phyloP scores from a whole-genome alignment of 2,797 vertebrate species.

The Notoglanidium macrostoma region DNA sequence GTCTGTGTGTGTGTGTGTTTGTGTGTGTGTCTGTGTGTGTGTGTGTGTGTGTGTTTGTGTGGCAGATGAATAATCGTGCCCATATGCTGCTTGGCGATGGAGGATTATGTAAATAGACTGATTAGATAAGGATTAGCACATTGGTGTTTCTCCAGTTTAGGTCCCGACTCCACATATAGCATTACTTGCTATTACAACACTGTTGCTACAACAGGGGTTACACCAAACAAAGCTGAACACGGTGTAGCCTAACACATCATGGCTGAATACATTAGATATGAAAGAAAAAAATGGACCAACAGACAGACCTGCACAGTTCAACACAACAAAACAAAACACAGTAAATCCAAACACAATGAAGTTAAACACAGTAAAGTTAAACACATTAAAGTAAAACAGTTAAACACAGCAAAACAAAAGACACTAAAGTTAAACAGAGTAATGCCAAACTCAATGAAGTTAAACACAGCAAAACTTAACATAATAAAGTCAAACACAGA shows the following conservation, averaged over 20 bases:
- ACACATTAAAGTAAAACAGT: not conserved
- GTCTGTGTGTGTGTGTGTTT: not conserved
- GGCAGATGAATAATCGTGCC: slow-evolving; percentile 20
- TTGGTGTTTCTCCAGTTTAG: slow-evolving; percentile 1
- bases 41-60: not conserved
- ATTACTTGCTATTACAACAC: not conserved
- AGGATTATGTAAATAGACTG: slow-evolving; percentile 69
- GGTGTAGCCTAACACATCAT: not conserved
- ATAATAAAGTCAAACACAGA: not conserved
- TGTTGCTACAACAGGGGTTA: not conserved
- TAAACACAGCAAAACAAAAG: not conserved
- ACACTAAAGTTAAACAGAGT: not conserved
- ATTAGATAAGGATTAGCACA: slow-evolving; percentile 74
- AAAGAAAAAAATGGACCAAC: not conserved
- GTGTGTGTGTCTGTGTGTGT: not conserved
- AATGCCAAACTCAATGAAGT: not conserved
- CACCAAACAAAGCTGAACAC: not conserved
- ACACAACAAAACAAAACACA: not conserved
- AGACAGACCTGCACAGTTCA: not conserved
- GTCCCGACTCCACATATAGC: not conserved
- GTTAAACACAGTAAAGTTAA: not conserved
- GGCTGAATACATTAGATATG: not conserved
- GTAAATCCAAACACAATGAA: not conserved
- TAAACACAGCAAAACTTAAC: not conserved
- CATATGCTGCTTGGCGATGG: slow-evolving; percentile 42